These are phyloP conservation scores for Bucco capensis DNA, from an alignment of 2,113 vertebrate species.

Conservation along the genomic window DNA sequence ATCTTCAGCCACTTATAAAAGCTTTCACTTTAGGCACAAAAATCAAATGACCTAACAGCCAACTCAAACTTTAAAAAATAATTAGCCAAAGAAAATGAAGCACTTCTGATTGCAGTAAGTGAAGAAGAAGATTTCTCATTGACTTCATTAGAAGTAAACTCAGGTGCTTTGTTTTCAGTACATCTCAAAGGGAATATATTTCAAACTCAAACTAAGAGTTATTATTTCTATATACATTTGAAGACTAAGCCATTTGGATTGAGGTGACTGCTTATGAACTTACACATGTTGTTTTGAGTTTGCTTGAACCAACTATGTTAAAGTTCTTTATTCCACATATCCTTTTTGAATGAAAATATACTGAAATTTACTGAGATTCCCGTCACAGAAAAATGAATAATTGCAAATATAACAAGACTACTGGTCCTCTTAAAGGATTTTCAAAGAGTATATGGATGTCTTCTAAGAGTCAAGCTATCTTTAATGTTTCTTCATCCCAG, in stretches of 20 bases:
- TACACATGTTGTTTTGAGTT: not conserved
- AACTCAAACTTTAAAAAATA: conserved; percentile 14
- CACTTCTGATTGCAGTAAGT: not conserved
- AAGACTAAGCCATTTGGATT: not conserved
- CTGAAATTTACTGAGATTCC: not conserved
- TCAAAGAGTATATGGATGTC: not conserved
- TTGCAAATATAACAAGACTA: not conserved
- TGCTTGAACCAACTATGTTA: not conserved
- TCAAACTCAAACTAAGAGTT: not conserved
- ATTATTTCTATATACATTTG: not conserved
- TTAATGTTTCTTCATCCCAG: not conserved
- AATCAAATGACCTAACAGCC: conserved; percentile 5
- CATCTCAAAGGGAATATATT: not conserved
- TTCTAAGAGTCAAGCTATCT: not conserved
- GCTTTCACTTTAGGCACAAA: conserved; percentile 23
- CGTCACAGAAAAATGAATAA: not conserved
- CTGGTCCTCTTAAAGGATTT: not conserved
- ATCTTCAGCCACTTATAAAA: conserved; percentile 29
- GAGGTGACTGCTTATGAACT: not conserved
- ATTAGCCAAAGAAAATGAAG: not conserved
- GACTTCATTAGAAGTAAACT: not conserved
- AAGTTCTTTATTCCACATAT: not conserved
- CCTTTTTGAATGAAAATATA: not conserved
- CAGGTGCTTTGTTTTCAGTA: not conserved
- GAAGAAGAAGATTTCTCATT: not conserved